phyloP scores from a whole-genome alignment of 2,888 invertebrate species.

The Drosophila cracens region DNA sequence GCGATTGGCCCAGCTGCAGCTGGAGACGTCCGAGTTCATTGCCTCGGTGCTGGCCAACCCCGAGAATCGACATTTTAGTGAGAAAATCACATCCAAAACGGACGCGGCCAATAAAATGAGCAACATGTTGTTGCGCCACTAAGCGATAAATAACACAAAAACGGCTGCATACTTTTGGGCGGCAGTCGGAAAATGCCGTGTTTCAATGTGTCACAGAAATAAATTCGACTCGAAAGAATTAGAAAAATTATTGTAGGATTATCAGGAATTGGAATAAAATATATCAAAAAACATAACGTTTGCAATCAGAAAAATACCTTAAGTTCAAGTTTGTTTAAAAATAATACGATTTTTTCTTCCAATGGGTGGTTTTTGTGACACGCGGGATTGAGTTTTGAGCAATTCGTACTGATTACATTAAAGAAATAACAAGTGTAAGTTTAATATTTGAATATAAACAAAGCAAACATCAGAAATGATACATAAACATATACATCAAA shows the following conservation, averaged over 20 bases:
- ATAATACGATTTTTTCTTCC: neutral
- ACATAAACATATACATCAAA: slow-evolving; percentile 43
- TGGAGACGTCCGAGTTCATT: slow-evolving; percentile 88
- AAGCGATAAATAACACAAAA: slow-evolving; percentile 18
- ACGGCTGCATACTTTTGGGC: slow-evolving; percentile 63
- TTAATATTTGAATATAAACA: slow-evolving; percentile 50
- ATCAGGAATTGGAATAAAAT: neutral
- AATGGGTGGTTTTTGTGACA: slow-evolving; percentile 27
- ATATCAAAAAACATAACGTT: slow-evolving; percentile 1
- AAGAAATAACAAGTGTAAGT: slow-evolving; percentile 44
- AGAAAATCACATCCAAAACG: slow-evolving; percentile 63
- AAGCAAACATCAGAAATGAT: slow-evolving; percentile 23
- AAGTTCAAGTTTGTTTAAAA: neutral
- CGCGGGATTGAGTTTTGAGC: slow-evolving; percentile 35
- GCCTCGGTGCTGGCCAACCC: slow-evolving; percentile 87
- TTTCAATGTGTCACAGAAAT: slow-evolving; percentile 40
- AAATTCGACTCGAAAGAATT: neutral
- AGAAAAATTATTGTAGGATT: neutral
- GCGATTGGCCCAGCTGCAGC: slow-evolving; percentile 87
- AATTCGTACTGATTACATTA: slow-evolving; percentile 75
- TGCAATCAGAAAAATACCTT: neutral
- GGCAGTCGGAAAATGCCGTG: slow-evolving; percentile 14
- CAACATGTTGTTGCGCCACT: slow-evolving; percentile 69
- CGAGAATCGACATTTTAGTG: slow-evolving; percentile 82
- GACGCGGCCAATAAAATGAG: slow-evolving; percentile 55